Conservation (phyloP, 2,888 invertebrate species). For the Danaus chrysippus region DNA sequence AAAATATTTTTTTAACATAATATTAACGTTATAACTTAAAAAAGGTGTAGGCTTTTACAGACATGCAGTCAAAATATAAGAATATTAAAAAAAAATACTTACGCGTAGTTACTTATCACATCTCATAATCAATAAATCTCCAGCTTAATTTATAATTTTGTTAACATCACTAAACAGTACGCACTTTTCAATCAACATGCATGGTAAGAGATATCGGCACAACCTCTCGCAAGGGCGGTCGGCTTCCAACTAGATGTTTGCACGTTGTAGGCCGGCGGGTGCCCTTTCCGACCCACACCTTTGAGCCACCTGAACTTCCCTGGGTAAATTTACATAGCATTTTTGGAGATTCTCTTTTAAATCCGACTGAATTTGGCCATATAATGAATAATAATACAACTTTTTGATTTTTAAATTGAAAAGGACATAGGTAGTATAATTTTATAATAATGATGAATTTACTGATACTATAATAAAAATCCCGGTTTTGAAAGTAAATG, state of each 20-base stretch:
- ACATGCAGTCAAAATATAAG: background rate
- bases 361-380: slow-evolving; percentile 2
- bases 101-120: slow-evolving; percentile 59
- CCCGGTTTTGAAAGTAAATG: too few species aligned
- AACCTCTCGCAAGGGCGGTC: slow-evolving; percentile 42
- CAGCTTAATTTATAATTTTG: slow-evolving; percentile 39
- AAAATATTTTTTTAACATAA: too few species aligned
- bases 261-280: slow-evolving; percentile 38
- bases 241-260: slow-evolving; percentile 49
- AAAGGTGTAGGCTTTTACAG: background rate
- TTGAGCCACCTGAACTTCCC: slow-evolving; percentile 32
- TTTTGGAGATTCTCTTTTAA: slow-evolving; percentile 20
- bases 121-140: slow-evolving; percentile 64
- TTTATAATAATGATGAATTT: too few species aligned
- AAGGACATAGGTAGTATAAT: too few species aligned
- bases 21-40: too few species aligned
- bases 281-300: slow-evolving; percentile 38
- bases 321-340: slow-evolving; percentile 26
- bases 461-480: too few species aligned
- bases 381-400: background rate
- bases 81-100: slow-evolving; percentile 37
- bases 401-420: background rate
- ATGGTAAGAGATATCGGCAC: slow-evolving; percentile 38
- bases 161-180: background rate
- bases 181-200: slow-evolving; percentile 24